Conservation (phyloP, 2,888 invertebrate genomes). For the Danaus chrysippus region DNA sequence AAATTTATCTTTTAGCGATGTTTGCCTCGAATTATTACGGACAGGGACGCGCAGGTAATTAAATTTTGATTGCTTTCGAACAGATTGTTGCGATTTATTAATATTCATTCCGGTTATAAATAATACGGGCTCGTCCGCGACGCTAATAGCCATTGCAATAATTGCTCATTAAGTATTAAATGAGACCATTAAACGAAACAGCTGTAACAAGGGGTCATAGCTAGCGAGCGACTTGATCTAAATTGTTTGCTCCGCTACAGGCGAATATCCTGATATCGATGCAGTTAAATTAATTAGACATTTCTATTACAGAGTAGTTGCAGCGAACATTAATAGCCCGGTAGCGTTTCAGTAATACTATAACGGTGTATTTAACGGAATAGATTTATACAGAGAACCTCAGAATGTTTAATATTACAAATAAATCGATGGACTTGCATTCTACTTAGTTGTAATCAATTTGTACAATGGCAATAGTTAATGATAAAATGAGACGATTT, state of each 20-base stretch:
- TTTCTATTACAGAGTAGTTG: conserved; percentile 14
- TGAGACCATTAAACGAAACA: conserved; percentile 51
- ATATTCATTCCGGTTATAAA: conserved; percentile 62
- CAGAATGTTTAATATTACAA: no score
- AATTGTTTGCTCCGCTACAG: conserved; percentile 19
- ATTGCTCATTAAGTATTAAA: conserved; percentile 67
- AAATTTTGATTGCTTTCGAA: conserved; percentile 68
- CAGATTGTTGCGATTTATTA: conserved; percentile 67
- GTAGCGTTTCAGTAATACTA: no score
- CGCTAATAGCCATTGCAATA: conserved; percentile 62
- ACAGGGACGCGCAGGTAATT: conserved; percentile 63
- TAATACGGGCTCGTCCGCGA: conserved; percentile 52
- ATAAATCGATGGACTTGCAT: no score
- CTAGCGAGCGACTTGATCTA: conserved; percentile 23
- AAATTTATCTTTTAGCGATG: conserved; percentile 66
- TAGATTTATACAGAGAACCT: no score
- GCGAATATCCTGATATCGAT: conserved; percentile 16
- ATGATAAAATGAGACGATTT: no score
- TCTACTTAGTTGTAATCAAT: no score
- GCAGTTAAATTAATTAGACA: conserved; percentile 15
- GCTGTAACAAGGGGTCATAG: conserved; percentile 31
- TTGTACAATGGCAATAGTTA: no score
- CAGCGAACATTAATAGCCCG: neutral
- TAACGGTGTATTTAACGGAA: no score
- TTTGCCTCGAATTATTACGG: conserved; percentile 53